A percentile compares a stretch with the other conserved stretches of the same genome.
These are phyloP conservation scores for Glaucopsyche alexis DNA, from an alignment of 2,888 invertebrate genomes.

Conservation along the genomic window DNA sequence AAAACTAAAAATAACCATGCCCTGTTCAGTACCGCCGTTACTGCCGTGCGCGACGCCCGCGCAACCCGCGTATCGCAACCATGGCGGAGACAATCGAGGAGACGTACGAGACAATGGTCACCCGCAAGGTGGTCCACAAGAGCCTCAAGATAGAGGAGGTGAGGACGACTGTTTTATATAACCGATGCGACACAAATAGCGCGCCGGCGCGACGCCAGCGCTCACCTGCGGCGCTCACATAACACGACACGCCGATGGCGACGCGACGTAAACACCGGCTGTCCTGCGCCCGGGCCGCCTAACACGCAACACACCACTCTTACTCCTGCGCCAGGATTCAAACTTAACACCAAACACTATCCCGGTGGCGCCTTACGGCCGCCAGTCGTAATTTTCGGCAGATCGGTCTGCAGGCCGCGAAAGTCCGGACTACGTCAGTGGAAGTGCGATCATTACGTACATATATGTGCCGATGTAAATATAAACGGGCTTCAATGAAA, in stretches of 20 bases:
- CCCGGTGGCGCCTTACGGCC: slow-evolving; percentile 51
- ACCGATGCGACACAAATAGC: slow-evolving; percentile 68
- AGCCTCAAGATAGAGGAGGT: slow-evolving; percentile 87
- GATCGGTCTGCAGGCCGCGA: slow-evolving; percentile 49
- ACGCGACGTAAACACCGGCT: slow-evolving; percentile 68
- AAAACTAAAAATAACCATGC: slow-evolving; percentile 76
- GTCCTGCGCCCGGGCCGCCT: slow-evolving; percentile 40
- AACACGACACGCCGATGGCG: slow-evolving; percentile 73
- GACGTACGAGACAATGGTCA: slow-evolving; percentile 84
- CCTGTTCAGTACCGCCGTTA: slow-evolving; percentile 73
- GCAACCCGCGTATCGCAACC: slow-evolving; percentile 71
- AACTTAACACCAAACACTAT: slow-evolving; percentile 52
- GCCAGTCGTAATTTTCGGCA: slow-evolving; percentile 44
- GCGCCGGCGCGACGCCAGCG: slow-evolving; percentile 50
- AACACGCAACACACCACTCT: slow-evolving; percentile 31
- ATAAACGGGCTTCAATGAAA: slow-evolving; percentile 74
- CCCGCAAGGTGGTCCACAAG: slow-evolving; percentile 84
- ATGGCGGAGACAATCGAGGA: slow-evolving; percentile 87
- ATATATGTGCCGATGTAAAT: slow-evolving; percentile 70
- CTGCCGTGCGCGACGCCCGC: slow-evolving; percentile 74
- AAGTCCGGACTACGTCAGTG: slow-evolving; percentile 63
- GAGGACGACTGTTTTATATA: slow-evolving; percentile 76
- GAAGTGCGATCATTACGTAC: slow-evolving; percentile 67
- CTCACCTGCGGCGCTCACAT: slow-evolving; percentile 66
- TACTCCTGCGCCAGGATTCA: slow-evolving; percentile 42